Conservation (phyloP, 2,113 vertebrate genomes). For the Silurus glanis region DNA sequence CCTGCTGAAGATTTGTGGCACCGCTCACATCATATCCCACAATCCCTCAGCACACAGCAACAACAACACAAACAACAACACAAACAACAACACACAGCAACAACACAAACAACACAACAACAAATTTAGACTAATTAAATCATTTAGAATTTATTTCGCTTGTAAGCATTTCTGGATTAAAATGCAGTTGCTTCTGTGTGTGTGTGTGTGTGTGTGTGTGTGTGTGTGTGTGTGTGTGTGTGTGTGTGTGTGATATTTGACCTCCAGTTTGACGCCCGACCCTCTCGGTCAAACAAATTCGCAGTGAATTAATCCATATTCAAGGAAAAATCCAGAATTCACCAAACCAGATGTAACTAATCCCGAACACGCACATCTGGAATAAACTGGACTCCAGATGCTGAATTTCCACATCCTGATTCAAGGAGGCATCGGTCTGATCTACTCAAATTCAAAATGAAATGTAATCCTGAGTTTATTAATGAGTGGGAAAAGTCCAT, state of each 20-base stretch:
- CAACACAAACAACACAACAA: background rate
- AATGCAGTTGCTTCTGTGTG: background rate
- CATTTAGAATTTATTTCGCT: background rate
- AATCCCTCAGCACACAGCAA: background rate
- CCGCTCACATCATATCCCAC: slow-evolving; percentile 5
- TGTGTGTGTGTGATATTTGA: background rate
- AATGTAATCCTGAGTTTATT: background rate
- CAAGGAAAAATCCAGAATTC: background rate
- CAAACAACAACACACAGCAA: background rate
- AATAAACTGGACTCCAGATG: background rate
- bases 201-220: background rate
- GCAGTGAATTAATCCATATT: background rate
- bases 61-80: background rate
- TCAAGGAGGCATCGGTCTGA: background rate
- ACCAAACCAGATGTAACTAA: background rate
- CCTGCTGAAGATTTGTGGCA: slow-evolving; percentile 40
- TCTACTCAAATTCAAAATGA: background rate
- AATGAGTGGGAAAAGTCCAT: too few species aligned
- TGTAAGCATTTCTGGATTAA: background rate
- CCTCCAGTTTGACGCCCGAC: background rate
- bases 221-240: too few species aligned
- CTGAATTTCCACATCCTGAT: background rate
- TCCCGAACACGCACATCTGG: background rate
- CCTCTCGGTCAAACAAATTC: background rate
- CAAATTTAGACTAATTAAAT: background rate